Conservation (phyloP, 1,140 invertebrate species). For the Rhagoletis pomonella region DNA sequence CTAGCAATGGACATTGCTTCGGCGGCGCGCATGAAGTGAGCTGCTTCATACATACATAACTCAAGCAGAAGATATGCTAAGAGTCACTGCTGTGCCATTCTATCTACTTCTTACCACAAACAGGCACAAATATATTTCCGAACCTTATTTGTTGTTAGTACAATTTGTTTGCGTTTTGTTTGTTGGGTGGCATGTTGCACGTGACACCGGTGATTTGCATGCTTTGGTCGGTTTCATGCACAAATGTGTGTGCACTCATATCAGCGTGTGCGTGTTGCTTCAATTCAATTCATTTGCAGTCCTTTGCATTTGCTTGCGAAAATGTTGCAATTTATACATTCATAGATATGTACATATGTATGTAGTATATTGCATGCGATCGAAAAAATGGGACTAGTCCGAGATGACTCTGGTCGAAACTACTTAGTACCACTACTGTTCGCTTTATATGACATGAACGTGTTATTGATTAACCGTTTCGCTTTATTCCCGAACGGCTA, state of each 20-base stretch:
- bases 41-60: neutral
- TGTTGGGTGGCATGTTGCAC: slow-evolving; percentile 4
- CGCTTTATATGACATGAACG: too few species aligned
- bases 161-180: neutral
- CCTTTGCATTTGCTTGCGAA: neutral
- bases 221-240: neutral
- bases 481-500: too few species aligned
- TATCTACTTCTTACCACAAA: neutral
- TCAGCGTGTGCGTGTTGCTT: neutral
- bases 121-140: neutral
- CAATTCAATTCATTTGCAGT: slow-evolving; percentile 28
- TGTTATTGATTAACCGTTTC: too few species aligned
- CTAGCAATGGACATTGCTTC: neutral
- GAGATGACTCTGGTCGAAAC: too few species aligned
- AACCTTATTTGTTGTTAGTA: neutral
- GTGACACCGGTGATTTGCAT: slow-evolving; percentile 7
- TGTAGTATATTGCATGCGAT: neutral
- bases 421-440: too few species aligned
- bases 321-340: slow-evolving; percentile 13
- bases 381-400: too few species aligned
- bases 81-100: neutral
- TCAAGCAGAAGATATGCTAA: neutral
- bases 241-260: neutral
- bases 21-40: neutral
- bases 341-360: neutral